phyloP scores from a whole-genome alignment of 2,888 invertebrate species.

The Ischnus inquisitorius region DNA sequence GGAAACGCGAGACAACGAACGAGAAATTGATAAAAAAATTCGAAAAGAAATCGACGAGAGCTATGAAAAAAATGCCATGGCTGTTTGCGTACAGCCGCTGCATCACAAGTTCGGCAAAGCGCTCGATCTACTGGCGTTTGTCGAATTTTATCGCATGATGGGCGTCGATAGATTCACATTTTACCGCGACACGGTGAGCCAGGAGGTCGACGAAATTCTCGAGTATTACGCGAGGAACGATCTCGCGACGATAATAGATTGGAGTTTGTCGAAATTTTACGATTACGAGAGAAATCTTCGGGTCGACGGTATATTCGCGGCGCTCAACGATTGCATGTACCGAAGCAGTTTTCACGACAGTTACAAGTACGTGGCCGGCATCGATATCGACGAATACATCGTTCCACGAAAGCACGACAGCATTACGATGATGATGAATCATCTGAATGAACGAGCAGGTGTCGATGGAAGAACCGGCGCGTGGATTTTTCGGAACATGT shows the following conservation, averaged over 20 bases:
- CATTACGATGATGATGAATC: constrained; percentile 80
- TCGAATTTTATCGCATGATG: constrained; percentile 86
- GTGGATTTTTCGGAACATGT: constrained; percentile 86
- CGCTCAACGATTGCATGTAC: constrained; percentile 81
- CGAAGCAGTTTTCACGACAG: constrained; percentile 79
- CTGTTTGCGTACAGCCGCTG: constrained; percentile 85
- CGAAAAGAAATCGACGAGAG: constrained; percentile 20
- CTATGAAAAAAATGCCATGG: constrained; percentile 71
- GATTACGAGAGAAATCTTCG: constrained; percentile 83
- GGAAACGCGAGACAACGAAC: neutral
- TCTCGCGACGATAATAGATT: constrained; percentile 83
- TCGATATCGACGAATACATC: constrained; percentile 83
- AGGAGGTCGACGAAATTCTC: constrained; percentile 82
- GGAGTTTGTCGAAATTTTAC: constrained; percentile 81
- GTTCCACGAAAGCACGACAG: constrained; percentile 77
- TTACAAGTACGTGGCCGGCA: constrained; percentile 75
- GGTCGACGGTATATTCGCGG: constrained; percentile 83
- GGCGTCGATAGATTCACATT: constrained; percentile 86
- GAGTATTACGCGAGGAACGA: constrained; percentile 81
- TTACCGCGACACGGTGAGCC: constrained; percentile 84
- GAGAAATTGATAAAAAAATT: constrained; percentile 20
- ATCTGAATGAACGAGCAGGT: constrained; percentile 67
- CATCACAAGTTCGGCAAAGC: constrained; percentile 85
- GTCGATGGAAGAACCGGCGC: constrained; percentile 78
- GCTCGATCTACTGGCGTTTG: constrained; percentile 85